Percentiles rank a stretch among this genome's conserved stretches.
These are phyloP conservation scores for Mesoligia furuncula DNA, from an alignment of 2,888 invertebrate species.

Conservation along the genomic window DNA sequence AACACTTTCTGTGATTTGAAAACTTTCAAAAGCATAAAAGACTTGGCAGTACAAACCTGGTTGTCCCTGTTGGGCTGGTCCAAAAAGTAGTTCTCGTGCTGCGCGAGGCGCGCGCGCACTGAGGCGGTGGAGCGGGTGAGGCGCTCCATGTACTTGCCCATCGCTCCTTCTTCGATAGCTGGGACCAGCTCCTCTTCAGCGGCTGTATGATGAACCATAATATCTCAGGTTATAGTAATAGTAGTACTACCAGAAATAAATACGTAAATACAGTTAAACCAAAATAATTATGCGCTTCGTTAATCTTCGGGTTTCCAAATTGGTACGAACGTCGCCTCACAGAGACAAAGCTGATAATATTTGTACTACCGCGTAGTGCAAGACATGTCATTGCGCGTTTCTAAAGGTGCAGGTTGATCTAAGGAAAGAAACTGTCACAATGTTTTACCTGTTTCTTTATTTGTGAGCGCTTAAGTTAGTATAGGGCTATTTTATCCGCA, in stretches of 20 bases:
- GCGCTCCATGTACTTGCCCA: constrained; percentile 78
- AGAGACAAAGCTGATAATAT: background rate
- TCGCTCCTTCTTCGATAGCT: constrained; percentile 75
- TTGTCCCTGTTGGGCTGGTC: constrained; percentile 83
- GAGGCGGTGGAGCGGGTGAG: constrained; percentile 76
- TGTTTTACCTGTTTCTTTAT: no score
- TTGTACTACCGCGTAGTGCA: background rate
- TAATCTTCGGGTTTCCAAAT: background rate
- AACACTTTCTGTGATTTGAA: no score
- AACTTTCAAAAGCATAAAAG: background rate
- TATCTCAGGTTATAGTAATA: no score
- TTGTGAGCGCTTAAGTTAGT: no score
- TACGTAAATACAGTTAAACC: no score
- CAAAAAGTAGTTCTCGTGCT: constrained; percentile 84
- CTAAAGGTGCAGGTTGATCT: background rate
- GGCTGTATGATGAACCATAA: background rate
- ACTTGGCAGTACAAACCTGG: constrained; percentile 74
- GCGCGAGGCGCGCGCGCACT: constrained; percentile 81
- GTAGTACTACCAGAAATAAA: background rate
- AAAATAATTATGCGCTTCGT: no score
- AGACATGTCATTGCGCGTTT: background rate
- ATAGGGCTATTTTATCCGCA: no score
- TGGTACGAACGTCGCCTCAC: no score
- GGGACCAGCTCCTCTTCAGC: constrained; percentile 75
- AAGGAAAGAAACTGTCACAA: no score